Evolutionary conservation across 2,888 invertebrate genomes (phyloP).

Genomic region (Netelia fuscicornis): DNA sequence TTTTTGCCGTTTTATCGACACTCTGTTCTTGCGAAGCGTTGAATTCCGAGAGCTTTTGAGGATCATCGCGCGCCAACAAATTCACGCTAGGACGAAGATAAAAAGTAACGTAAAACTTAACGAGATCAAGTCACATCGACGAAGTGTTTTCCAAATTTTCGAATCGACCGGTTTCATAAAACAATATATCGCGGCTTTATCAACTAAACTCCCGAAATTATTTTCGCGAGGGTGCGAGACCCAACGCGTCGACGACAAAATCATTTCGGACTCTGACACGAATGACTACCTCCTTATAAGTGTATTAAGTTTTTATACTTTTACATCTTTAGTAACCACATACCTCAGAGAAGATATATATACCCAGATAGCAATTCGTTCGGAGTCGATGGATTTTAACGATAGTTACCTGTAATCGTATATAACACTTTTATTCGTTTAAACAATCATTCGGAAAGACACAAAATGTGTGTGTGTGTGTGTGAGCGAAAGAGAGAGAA

Average conservation of each 20-base stretch:
- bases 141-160: conserved; percentile 79
- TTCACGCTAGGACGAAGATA: too few relatives aligned
- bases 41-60: conserved; percentile 38
- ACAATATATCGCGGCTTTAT: conserved; percentile 18
- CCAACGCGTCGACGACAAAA: conserved; percentile 41
- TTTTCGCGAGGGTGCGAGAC: conserved; percentile 20
- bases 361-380: conserved; percentile 62
- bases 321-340: conserved; percentile 84
- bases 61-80: conserved; percentile 56
- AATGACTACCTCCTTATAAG: conserved; percentile 82
- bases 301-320: conserved; percentile 84
- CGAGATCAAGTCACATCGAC: conserved; percentile 28
- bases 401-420: conserved; percentile 33
- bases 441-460: conserved; percentile 8
- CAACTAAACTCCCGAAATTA: background rate
- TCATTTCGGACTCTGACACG: conserved; percentile 77
- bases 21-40: background rate
- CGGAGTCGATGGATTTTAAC: conserved; percentile 46
- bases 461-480: background rate
- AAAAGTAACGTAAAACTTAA: conserved; percentile 11
- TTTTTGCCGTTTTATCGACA: conserved; percentile 45
- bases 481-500: background rate
- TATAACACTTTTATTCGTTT: background rate
- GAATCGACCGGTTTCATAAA: conserved; percentile 77
- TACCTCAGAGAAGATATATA: conserved; percentile 80